Conservation (phyloP, 2,113 vertebrate species). For the Equus przewalskii region DNA sequence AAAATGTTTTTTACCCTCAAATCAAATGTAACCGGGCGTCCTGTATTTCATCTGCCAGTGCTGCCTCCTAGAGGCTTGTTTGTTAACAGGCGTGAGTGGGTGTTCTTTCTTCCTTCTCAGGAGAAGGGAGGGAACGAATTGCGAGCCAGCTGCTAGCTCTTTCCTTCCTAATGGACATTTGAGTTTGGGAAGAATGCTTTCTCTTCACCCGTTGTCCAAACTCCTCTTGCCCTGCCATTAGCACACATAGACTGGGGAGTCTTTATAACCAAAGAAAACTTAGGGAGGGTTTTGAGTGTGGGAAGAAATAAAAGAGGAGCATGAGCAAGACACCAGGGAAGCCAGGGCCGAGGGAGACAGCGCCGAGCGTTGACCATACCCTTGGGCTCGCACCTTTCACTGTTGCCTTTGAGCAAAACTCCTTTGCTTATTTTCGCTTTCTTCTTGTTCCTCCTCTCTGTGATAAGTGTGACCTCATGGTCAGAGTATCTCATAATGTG, state of each 20-base stretch:
- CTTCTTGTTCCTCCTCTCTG: neutral
- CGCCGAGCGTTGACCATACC: fast-evolving
- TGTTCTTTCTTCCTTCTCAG: neutral
- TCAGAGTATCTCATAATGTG: neutral
- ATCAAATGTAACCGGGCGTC: no score
- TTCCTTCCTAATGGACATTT: neutral
- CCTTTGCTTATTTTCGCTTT: neutral
- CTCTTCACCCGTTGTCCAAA: fast-evolving
- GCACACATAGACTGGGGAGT: neutral
- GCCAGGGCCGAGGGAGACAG: fast-evolving
- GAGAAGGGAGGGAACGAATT: neutral
- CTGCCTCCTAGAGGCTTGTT: neutral
- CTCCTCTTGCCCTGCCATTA: neutral
- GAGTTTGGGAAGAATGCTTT: neutral
- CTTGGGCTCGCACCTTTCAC: no score
- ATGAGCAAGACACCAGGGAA: neutral
- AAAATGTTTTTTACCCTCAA: neutral
- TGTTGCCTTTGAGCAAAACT: neutral
- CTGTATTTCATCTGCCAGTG: neutral
- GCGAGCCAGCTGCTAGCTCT: neutral
- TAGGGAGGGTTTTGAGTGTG: neutral
- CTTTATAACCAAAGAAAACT: no score
- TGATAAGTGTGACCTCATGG: neutral
- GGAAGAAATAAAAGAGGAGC: neutral
- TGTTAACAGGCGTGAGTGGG: neutral